Conservation (phyloP, 2,888 invertebrate species). For the Lasius platythorax region DNA sequence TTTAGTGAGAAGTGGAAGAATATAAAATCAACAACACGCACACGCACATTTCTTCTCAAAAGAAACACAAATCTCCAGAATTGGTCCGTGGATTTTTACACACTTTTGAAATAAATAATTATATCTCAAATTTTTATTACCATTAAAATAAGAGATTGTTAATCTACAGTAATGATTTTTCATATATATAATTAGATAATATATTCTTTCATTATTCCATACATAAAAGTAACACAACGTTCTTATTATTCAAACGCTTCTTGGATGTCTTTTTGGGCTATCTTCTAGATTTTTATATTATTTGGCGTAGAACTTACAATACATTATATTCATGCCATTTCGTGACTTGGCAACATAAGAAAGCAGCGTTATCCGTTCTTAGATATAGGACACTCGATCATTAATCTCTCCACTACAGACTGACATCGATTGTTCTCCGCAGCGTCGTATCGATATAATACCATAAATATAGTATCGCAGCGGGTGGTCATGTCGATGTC, state of each 20-base stretch:
- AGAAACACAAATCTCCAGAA: background rate
- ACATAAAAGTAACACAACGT: background rate
- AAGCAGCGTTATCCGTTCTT: conserved; percentile 9
- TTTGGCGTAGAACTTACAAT: background rate
- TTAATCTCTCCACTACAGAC: conserved; percentile 31
- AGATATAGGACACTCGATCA: conserved; percentile 36
- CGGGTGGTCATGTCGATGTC: background rate
- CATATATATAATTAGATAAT: too few species aligned
- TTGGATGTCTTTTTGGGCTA: background rate
- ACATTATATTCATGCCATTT: background rate
- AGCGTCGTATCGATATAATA: conserved; percentile 23
- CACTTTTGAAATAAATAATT: background rate
- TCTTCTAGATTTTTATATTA: background rate
- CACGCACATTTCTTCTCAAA: background rate
- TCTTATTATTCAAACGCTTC: background rate
- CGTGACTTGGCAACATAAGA: conserved; percentile 37
- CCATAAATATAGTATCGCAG: conserved; percentile 10
- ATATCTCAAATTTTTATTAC: background rate
- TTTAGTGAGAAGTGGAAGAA: background rate
- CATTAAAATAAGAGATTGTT: background rate
- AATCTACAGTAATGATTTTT: background rate
- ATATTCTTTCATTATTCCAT: too few species aligned
- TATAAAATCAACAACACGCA: background rate
- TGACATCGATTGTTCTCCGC: conserved; percentile 23
- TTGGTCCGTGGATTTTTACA: background rate